These are phyloP conservation scores for Monopterus albus DNA, from an alignment of 2,113 vertebrate genomes.

Conservation along the genomic window DNA sequence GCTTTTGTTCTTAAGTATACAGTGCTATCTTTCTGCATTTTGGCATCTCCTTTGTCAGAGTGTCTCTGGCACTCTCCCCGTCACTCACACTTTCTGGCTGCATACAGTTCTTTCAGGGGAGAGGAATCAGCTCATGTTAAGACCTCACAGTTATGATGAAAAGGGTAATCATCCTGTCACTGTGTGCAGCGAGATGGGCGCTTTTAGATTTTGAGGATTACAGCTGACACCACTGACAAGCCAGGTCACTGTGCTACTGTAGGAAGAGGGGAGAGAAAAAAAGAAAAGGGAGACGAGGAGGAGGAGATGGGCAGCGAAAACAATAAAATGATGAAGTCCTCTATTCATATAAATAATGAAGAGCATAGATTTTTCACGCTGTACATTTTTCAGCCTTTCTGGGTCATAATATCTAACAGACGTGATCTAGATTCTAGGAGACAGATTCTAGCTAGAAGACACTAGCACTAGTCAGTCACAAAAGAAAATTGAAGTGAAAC, in stretches of 20 bases:
- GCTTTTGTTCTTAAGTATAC: constrained; percentile 2
- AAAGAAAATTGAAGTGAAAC: too few relatives aligned
- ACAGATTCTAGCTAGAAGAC: too few relatives aligned
- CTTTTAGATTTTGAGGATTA: constrained; percentile 63
- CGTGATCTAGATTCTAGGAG: too few relatives aligned
- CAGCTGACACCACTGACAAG: constrained; percentile 63
- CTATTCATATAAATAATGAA: neutral
- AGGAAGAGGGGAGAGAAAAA: constrained; percentile 13
- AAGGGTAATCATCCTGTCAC: constrained; percentile 77
- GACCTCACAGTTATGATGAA: constrained; percentile 73
- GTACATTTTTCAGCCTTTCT: neutral
- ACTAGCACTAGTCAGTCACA: too few relatives aligned
- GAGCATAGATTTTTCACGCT: too few relatives aligned
- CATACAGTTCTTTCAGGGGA: constrained; percentile 38
- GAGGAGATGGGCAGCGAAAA: neutral
- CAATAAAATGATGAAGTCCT: neutral
- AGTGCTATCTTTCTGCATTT: neutral
- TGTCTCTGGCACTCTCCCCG: neutral
- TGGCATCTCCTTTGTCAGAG: constrained; percentile 13
- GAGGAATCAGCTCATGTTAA: constrained; percentile 71
- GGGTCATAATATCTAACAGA: neutral
- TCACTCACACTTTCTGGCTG: neutral
- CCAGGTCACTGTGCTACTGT: constrained; percentile 56
- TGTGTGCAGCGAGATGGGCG: constrained; percentile 47
- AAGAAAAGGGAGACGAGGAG: neutral